Percentiles rank a stretch among this genome's conserved stretches.
Conservation (phyloP, 64 coral and sea anemone species). For the Porites australiensis region DNA sequence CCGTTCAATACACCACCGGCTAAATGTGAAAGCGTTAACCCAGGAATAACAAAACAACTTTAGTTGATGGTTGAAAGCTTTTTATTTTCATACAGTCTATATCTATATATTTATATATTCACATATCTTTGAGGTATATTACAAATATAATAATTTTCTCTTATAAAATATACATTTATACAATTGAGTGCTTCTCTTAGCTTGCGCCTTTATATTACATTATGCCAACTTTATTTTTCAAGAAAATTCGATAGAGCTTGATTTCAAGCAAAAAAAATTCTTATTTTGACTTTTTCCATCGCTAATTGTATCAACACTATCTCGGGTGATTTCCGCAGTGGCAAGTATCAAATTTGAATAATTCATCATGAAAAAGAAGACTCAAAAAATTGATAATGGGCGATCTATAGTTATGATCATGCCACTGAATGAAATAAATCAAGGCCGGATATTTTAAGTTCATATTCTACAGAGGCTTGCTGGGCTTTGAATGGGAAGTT, state of each 20-base stretch:
- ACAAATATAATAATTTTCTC: slow-evolving; percentile 48
- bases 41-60: not conserved
- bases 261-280: slow-evolving; percentile 42
- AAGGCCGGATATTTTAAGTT: not conserved
- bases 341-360: slow-evolving; percentile 21
- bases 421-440: not conserved
- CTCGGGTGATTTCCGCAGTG: not conserved
- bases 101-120: not conserved
- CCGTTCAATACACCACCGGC: not conserved
- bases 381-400: not conserved
- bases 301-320: slow-evolving; percentile 4
- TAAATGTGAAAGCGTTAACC: not conserved
- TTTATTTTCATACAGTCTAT: not conserved
- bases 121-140: not conserved
- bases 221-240: slow-evolving; percentile 1
- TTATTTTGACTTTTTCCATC: slow-evolving; percentile 23
- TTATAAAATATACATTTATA: slow-evolving; percentile 61
- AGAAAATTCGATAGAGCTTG: slow-evolving; percentile 14
- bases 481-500: slow-evolving; percentile 68
- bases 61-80: not conserved
- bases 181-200: not conserved
- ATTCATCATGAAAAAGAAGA: not conserved
- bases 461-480: slow-evolving; percentile 68
- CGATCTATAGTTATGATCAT: not conserved
- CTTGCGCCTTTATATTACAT: not conserved